Evolutionary conservation across 2,113 vertebrate species (phyloP), one percentile per base, ranked within the genome.

Genomic region (Perca schrenkii): DNA sequence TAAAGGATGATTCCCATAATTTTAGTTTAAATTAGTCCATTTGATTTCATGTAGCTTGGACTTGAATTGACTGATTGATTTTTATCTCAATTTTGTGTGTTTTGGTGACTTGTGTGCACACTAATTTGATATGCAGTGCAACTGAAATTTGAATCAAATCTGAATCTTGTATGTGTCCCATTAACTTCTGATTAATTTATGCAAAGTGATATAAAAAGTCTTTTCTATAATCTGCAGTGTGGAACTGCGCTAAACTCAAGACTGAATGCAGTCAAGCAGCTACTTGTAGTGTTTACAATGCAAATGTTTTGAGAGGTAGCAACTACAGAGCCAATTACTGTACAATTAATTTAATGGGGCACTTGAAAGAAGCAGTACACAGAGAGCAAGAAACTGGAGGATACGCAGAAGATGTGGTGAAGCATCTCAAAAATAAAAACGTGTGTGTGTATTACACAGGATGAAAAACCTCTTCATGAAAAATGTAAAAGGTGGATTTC

Each of bases 341-440:
- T 40, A 53, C 50, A 69, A 34, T 67, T 69, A 50, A 73, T 68
- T 71, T 56, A 66, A 74, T 53, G 31, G 40, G 58, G 14, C 17
- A 72, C 56, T 64, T 56, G 47, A 83, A 58, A 43, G 47, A 71
- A 47, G 14, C 17, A 67, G 7, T 43, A 21, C n/a, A 77, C 5
- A 53, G 11, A 43, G 50, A 53, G 16, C 1, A 1, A 49, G 25
- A 58, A 40, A 52, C 22, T 43, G 10, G 50, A 36, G 43, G 50
- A 31, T 43, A 52, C 6, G 58, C 62, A 46, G 49, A 61, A 19
- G 1, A 47, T 8, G 7, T 31, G 49, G 11, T 21, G 16, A 34
- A 56, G 31, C n/a, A 22, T 31, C n/a, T 53, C 43, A 58, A 22
- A 69, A 71, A 34, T 11, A 60, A 54, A 31, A n/a, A 54, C 5